Evolutionary conservation across 2,113 vertebrate genomes (phyloP).

Genomic region (Hyperopisus bebe): DNA sequence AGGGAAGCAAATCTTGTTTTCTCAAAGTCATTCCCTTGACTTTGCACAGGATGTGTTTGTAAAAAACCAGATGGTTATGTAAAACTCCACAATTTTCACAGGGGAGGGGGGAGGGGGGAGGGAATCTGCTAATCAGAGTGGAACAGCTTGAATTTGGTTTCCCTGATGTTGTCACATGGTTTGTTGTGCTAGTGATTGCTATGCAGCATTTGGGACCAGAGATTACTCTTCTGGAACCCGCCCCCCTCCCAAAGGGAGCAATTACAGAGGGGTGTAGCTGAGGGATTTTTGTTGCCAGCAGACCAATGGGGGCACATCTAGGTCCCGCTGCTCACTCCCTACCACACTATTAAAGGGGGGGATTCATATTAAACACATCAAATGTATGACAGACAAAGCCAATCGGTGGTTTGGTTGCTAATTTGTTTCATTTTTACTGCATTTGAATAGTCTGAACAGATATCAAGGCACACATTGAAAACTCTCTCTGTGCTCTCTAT

Average conservation of each 20-base stretch:
- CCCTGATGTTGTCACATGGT: background rate
- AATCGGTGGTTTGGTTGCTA: background rate
- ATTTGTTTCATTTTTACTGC: background rate
- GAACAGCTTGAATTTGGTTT: slow-evolving; percentile 7
- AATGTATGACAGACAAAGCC: background rate
- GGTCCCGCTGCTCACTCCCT: background rate
- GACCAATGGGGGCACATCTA: background rate
- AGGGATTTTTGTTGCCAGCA: background rate
- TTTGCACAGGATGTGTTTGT: background rate
- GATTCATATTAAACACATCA: background rate
- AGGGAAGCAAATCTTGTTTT: background rate
- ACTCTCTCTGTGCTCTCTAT: background rate
- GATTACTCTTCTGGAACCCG: slow-evolving; percentile 33
- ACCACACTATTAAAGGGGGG: background rate
- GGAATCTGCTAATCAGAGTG: slow-evolving; percentile 8
- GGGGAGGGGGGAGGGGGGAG: background rate
- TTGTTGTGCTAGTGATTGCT: slow-evolving; percentile 3
- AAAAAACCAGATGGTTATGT: slow-evolving; percentile 12
- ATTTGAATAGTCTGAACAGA: background rate
- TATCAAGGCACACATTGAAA: background rate
- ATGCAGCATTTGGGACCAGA: slow-evolving; percentile 28
- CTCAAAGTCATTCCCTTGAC: slow-evolving; percentile 5
- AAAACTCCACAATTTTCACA: slow-evolving; percentile 5
- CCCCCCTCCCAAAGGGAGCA: slow-evolving; percentile 27
- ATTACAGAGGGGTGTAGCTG: slow-evolving; percentile 34